Evolutionary conservation across 2,888 invertebrate genomes (phyloP).

Genomic region (Drosophila seclusa): DNA sequence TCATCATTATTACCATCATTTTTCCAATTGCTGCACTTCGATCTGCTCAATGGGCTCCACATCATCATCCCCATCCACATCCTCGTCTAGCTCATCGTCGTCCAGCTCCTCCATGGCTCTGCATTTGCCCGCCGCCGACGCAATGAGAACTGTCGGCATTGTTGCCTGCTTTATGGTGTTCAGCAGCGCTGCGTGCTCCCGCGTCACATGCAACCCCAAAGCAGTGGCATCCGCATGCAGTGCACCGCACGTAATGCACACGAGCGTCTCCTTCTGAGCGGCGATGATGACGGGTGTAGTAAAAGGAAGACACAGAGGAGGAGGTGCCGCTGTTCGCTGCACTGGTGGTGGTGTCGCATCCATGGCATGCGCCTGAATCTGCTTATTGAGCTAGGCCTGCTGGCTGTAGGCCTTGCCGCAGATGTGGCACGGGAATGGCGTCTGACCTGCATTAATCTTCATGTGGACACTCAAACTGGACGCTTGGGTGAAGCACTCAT

Average conservation of each 20-base stretch:
- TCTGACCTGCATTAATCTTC: constrained; percentile 82
- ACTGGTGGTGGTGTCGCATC: not conserved
- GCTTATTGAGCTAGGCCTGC: constrained; percentile 59
- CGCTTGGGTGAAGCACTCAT: constrained; percentile 85
- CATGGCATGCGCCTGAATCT: no score
- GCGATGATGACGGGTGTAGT: not conserved
- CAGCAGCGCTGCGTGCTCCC: constrained; percentile 81
- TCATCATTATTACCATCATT: no score
- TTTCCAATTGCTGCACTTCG: no score
- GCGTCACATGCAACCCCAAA: constrained; percentile 82
- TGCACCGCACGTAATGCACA: constrained; percentile 84
- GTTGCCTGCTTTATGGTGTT: constrained; percentile 75
- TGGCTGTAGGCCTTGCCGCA: constrained; percentile 84
- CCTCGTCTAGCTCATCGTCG: no score
- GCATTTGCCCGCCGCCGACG: no score
- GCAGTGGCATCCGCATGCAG: constrained; percentile 82
- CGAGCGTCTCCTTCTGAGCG: constrained; percentile 67
- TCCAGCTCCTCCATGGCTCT: constrained; percentile 7
- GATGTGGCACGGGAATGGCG: constrained; percentile 82
- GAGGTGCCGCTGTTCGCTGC: not conserved
- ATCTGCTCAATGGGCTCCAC: not conserved
- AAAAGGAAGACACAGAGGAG: not conserved
- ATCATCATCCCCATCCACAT: constrained; percentile 7
- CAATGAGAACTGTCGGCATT: constrained; percentile 19
- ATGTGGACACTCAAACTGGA: constrained; percentile 84